Percentiles rank a stretch among this genome's conserved stretches.
These are phyloP conservation scores for Lutraria rhynchaena DNA, from an alignment of 1,140 invertebrate species.

Conservation along the genomic window DNA sequence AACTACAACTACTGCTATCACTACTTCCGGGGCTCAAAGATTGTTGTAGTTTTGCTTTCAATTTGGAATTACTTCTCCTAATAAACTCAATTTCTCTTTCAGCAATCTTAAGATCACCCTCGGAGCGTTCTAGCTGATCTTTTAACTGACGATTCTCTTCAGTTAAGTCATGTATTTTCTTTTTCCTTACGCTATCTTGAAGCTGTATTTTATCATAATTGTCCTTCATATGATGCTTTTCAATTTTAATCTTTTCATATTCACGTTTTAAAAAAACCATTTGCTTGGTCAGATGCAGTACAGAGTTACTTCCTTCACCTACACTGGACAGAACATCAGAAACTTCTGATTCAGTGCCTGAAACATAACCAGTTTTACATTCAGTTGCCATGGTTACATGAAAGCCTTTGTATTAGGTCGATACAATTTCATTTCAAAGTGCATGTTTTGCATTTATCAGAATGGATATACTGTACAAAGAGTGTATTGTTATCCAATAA, in stretches of 20 bases:
- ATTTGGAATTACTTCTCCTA: constrained; percentile 40
- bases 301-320: constrained; percentile 31
- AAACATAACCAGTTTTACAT: too few relatives aligned
- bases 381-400: too few relatives aligned
- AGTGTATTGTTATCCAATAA: too few relatives aligned
- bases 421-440: too few relatives aligned
- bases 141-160: constrained; percentile 15
- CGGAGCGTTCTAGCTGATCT: constrained; percentile 48
- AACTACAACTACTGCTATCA: constrained; percentile 12
- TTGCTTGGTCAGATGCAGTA: constrained; percentile 35
- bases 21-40: neutral
- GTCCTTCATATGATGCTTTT: constrained; percentile 50
- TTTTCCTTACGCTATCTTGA: constrained; percentile 6
- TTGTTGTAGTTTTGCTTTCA: constrained; percentile 20
- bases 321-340: constrained; percentile 34
- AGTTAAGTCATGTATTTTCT: constrained; percentile 31
- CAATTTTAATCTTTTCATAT: constrained; percentile 52
- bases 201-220: constrained; percentile 47
- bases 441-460: too few relatives aligned
- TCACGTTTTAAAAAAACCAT: constrained; percentile 54
- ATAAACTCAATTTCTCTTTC: constrained; percentile 52
- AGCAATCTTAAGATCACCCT: constrained; percentile 50
- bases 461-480: too few relatives aligned
- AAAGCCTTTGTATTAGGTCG: too few relatives aligned
- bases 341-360: constrained; percentile 49